Evolutionary conservation across 2,113 vertebrate species (phyloP).

Genomic region (Anarhynchus alexandrinus): DNA sequence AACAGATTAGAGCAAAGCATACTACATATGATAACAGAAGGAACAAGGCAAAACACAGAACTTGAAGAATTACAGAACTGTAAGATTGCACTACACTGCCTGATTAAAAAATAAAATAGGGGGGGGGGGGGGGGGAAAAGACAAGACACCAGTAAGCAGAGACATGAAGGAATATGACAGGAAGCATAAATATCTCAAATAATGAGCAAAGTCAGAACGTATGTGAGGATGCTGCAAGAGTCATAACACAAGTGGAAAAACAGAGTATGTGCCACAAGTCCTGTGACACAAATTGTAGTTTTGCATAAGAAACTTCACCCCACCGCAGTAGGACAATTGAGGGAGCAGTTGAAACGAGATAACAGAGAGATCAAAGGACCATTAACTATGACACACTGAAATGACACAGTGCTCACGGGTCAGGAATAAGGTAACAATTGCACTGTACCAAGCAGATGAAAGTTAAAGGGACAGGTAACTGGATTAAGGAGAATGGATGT

Average conservation of each 20-base stretch:
- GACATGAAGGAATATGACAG: background rate
- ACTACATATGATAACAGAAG: background rate
- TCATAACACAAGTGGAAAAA: background rate
- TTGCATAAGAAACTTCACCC: background rate
- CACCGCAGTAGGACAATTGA: background rate
- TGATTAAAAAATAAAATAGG: background rate
- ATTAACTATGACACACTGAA: background rate
- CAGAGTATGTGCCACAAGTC: background rate
- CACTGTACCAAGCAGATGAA: background rate
- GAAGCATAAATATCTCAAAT: background rate
- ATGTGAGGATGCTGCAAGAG: background rate
- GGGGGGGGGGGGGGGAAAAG: no score
- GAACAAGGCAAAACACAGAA: background rate
- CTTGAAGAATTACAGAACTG: background rate
- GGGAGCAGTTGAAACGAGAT: background rate
- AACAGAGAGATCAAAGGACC: slow-evolving; percentile 10
- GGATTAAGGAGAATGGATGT: background rate
- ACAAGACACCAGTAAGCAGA: background rate
- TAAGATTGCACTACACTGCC: background rate
- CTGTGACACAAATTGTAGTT: background rate
- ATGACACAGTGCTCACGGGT: background rate
- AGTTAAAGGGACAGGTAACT: background rate
- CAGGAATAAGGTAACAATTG: background rate
- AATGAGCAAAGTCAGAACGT: background rate
- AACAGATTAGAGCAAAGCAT: background rate